phyloP scores from a whole-genome alignment of 2,113 vertebrate genomes.

The Orcinus orca region DNA sequence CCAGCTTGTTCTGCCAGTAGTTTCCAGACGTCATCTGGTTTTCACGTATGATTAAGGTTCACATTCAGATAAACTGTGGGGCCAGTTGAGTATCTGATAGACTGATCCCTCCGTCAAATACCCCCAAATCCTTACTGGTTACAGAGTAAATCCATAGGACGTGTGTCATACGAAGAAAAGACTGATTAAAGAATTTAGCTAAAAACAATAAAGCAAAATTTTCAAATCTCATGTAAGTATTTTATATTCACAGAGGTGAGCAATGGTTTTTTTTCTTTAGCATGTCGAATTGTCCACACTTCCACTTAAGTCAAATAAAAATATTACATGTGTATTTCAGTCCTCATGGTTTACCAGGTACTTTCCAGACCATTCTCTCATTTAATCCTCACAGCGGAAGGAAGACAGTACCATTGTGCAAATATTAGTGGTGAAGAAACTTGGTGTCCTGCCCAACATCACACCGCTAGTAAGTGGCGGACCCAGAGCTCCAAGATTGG shows the following conservation, averaged over 20 bases:
- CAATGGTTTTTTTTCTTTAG: not conserved
- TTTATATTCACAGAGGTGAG: not conserved
- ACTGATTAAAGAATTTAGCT: not conserved
- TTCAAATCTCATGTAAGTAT: not conserved
- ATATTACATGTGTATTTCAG: not conserved
- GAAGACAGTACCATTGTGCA: rapidly evolving
- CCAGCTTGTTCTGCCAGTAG: not conserved
- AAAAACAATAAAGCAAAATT: not conserved
- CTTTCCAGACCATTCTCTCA: not conserved
- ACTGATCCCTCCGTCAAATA: no score
- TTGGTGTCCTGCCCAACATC: no score
- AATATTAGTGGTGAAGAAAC: not conserved
- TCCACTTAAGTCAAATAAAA: not conserved
- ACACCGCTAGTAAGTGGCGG: rapidly evolving
- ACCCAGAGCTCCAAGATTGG: no score
- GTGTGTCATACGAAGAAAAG: not conserved
- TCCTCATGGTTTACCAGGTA: not conserved
- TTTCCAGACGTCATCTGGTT: no score
- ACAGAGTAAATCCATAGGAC: not conserved
- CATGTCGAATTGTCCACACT: not conserved
- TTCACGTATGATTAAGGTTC: rapidly evolving
- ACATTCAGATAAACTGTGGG: not conserved
- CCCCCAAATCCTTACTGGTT: no score
- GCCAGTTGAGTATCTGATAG: not conserved
- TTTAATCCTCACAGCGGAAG: not conserved